phyloP scores from a whole-genome alignment of 2,797 vertebrate genomes.

The Bufotes viridis region DNA sequence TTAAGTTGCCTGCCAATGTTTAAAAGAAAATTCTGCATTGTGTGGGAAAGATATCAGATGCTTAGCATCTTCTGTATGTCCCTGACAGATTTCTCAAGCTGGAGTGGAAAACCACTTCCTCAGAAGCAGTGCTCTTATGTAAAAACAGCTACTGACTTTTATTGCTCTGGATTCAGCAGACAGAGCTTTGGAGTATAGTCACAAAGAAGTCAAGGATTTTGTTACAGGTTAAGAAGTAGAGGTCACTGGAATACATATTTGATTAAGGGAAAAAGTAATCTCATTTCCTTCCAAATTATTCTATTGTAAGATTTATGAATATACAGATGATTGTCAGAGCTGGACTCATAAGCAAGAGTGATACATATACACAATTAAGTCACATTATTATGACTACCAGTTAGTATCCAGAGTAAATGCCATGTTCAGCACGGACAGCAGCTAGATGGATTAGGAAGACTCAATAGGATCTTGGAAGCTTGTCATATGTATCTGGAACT shows the following conservation, averaged over 20 bases:
- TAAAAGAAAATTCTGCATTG: conserved; percentile 35
- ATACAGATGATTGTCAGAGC: too few relatives aligned
- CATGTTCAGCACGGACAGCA: too few relatives aligned
- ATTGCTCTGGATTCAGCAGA: not conserved
- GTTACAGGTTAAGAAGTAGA: not conserved
- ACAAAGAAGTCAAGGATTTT: not conserved
- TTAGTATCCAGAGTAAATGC: too few relatives aligned
- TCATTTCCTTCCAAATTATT: too few relatives aligned
- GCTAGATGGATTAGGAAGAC: too few relatives aligned
- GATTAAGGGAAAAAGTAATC: not conserved
- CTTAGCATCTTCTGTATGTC: conserved; percentile 33
- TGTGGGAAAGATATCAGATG: conserved; percentile 57
- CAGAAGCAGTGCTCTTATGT: conserved; percentile 1
- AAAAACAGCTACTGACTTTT: conserved; percentile 20
- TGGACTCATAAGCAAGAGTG: too few relatives aligned
- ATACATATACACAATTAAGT: not conserved
- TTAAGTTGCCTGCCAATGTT: conserved; percentile 49
- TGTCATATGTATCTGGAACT: too few relatives aligned
- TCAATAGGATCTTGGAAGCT: too few relatives aligned
- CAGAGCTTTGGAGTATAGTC: not conserved
- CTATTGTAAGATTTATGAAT: too few relatives aligned
- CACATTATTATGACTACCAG: too few relatives aligned
- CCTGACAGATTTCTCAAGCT: conserved; percentile 41
- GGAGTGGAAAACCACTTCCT: conserved; percentile 35
- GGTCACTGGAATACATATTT: not conserved